A percentile compares a stretch with the other conserved stretches of the same genome.
phyloP scores from a whole-genome alignment of 2,797 vertebrate species.

The Sebastes wilsoni region DNA sequence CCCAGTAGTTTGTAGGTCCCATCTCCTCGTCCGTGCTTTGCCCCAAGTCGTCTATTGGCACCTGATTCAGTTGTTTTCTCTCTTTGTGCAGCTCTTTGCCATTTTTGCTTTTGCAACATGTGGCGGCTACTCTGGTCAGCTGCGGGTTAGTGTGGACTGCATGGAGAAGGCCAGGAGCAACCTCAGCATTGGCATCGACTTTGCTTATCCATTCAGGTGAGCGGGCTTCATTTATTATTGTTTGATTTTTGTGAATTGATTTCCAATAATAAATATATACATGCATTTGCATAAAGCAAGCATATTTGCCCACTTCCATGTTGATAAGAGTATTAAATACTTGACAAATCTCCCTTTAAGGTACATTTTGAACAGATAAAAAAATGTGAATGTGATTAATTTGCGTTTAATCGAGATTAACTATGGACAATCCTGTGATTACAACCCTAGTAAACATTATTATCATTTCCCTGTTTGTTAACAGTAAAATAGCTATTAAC shows the following conservation, averaged over 20 bases:
- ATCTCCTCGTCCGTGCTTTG: not conserved
- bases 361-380: not conserved
- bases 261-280: no score
- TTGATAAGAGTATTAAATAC: no score
- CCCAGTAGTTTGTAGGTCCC: not conserved
- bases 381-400: no score
- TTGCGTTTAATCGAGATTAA: no score
- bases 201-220: conserved; percentile 97
- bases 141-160: conserved; percentile 96
- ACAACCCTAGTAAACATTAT: no score
- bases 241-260: not conserved
- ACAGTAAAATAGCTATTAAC: no score
- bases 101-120: conserved; percentile 99
- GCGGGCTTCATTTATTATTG: not conserved
- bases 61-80: not conserved
- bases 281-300: no score
- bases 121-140: conserved; percentile 95
- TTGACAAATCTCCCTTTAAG: no score
- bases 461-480: no score
- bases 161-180: conserved; percentile 96
- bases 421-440: no score
- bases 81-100: conserved; percentile 91
- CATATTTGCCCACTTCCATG: no score
- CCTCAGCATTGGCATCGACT: conserved; percentile 92
- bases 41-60: not conserved